Evolutionary conservation across 64 coral and sea anemone genomes (phyloP).

Genomic region (Stylophora pistillata): DNA sequence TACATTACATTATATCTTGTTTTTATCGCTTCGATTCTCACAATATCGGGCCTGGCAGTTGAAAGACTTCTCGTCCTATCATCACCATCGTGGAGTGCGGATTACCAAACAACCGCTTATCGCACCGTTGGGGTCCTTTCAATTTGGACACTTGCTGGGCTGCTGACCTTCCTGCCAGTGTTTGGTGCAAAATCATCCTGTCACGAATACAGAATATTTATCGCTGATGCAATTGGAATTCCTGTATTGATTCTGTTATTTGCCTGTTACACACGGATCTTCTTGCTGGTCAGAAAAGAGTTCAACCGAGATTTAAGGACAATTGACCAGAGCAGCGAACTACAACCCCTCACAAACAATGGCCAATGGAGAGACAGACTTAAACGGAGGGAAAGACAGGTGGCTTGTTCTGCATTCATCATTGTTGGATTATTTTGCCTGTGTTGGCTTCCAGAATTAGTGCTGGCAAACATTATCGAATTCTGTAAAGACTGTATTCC

Average conservation of each 20-base stretch:
- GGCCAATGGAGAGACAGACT: slow-evolving; percentile 16
- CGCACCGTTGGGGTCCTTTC: background rate
- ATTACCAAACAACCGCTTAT: background rate
- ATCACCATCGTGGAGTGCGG: background rate
- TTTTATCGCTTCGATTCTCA: slow-evolving; percentile 47
- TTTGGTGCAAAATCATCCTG: background rate
- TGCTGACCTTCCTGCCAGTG: background rate
- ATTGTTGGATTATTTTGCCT: slow-evolving; percentile 58
- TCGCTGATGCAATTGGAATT: background rate
- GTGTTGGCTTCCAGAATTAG: slow-evolving; percentile 51
- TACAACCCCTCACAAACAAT: background rate
- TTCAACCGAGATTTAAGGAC: background rate
- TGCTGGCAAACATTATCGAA: slow-evolving; percentile 40
- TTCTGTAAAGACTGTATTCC: background rate
- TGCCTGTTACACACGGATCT: slow-evolving; percentile 30
- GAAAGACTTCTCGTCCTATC: slow-evolving; percentile 37
- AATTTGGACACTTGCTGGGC: slow-evolving; percentile 19
- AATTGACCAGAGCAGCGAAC: background rate
- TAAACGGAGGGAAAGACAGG: slow-evolving; percentile 47
- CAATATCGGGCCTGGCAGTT: slow-evolving; percentile 58
- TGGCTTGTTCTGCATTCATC: slow-evolving; percentile 60
- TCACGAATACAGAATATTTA: background rate
- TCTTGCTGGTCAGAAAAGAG: background rate
- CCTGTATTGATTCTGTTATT: slow-evolving; percentile 17
- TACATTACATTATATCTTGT: slow-evolving; percentile 25